Evolutionary conservation across 2,113 vertebrate species (phyloP).

Genomic region (Eulemur macaco): DNA sequence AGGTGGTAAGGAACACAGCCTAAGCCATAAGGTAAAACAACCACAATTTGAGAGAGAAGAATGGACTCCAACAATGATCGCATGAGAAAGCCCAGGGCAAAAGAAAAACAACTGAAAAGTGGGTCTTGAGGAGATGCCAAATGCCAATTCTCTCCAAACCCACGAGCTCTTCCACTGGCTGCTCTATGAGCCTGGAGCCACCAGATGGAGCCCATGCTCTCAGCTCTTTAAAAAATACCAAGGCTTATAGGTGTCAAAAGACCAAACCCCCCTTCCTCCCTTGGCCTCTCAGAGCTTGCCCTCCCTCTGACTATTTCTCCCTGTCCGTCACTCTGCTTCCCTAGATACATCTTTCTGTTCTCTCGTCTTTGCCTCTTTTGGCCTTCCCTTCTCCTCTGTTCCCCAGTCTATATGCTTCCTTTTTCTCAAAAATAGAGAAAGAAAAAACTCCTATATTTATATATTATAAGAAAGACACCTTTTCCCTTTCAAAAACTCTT

Average conservation of each 20-base stretch:
- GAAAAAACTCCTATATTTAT: no score
- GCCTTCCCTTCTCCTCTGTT: background rate
- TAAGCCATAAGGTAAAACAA: background rate
- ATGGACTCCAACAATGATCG: background rate
- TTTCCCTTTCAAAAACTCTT: background rate
- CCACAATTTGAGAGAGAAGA: background rate
- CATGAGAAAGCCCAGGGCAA: background rate
- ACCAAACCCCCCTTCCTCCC: background rate
- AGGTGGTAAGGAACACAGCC: background rate
- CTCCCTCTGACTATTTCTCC: background rate
- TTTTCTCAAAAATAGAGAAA: background rate
- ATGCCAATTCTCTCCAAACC: background rate
- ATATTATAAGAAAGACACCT: background rate
- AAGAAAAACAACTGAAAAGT: background rate
- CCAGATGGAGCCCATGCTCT: slow-evolving; percentile 48
- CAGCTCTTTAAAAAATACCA: background rate
- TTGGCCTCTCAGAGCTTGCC: background rate
- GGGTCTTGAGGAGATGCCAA: background rate
- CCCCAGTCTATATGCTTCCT: background rate
- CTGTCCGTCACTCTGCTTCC: background rate
- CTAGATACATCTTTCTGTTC: background rate
- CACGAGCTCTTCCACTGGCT: background rate
- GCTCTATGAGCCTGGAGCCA: background rate
- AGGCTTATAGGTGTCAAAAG: rapidly evolving
- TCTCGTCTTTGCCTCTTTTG: background rate